A percentile compares a stretch with the other conserved stretches of the same genome.
These are phyloP conservation scores for Abrostola triplasia DNA, from an alignment of 2,888 invertebrate genomes.

Conservation along the genomic window DNA sequence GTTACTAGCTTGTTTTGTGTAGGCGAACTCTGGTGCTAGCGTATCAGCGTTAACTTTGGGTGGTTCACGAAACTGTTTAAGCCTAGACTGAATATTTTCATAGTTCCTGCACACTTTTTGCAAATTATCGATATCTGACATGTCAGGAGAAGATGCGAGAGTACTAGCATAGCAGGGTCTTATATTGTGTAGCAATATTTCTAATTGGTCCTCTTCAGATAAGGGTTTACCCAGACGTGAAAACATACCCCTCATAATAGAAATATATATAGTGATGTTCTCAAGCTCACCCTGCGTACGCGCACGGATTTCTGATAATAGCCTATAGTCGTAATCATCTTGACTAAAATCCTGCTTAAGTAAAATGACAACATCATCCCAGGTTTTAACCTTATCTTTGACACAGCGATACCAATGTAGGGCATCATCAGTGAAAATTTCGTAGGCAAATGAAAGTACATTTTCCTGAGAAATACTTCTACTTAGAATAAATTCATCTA, in stretches of 20 bases:
- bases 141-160: constrained; percentile 25
- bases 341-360: constrained; percentile 39
- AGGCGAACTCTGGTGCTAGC: constrained; percentile 1
- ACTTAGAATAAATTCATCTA: constrained; percentile 22
- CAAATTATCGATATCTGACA: constrained; percentile 1
- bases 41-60: neutral
- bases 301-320: constrained; percentile 32
- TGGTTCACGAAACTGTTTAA: neutral
- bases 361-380: constrained; percentile 20
- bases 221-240: constrained; percentile 32
- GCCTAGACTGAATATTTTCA: constrained; percentile 30
- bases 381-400: constrained; percentile 13
- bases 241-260: constrained; percentile 51
- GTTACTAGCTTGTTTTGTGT: constrained; percentile 1
- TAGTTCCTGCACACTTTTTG: constrained; percentile 32
- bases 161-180: constrained; percentile 42
- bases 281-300: constrained; percentile 45
- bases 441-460: constrained; percentile 28
- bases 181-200: constrained; percentile 50
- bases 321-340: constrained; percentile 40
- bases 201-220: constrained; percentile 42
- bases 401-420: constrained; percentile 39
- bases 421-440: constrained; percentile 33
- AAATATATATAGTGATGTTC: constrained; percentile 41
- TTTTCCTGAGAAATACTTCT: constrained; percentile 17